Conservation (phyloP, 2,888 invertebrate species). For the Rugalucina vietnamica region DNA sequence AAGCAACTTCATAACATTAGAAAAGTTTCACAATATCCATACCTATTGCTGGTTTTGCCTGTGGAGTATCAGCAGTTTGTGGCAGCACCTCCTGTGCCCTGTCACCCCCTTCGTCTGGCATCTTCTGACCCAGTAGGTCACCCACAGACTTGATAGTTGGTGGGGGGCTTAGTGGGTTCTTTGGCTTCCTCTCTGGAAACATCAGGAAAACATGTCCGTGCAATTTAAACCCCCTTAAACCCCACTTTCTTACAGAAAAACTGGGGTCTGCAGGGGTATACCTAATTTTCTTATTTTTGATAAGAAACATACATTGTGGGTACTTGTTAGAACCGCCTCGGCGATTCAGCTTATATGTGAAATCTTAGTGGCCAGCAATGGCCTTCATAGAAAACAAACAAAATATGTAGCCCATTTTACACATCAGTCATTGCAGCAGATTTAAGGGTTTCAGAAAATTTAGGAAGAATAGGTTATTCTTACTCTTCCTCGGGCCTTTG, state of each 20-base stretch:
- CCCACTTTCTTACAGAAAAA: slow-evolving; percentile 1
- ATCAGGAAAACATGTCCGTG: neutral
- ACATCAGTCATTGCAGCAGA: too few relatives aligned
- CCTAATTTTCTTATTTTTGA: too few relatives aligned
- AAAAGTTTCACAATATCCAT: neutral
- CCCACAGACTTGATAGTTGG: slow-evolving; percentile 59
- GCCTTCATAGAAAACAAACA: too few relatives aligned
- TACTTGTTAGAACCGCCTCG: too few relatives aligned
- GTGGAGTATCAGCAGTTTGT: neutral
- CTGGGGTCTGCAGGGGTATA: too few relatives aligned
- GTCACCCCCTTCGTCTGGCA: slow-evolving; percentile 49
- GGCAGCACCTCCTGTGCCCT: slow-evolving; percentile 55
- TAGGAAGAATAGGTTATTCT: too few relatives aligned
- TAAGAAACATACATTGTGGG: too few relatives aligned
- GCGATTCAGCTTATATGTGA: too few relatives aligned
- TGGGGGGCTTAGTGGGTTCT: slow-evolving; percentile 61
- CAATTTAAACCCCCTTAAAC: slow-evolving; percentile 6
- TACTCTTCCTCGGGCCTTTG: slow-evolving; percentile 87
- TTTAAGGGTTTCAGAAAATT: too few relatives aligned
- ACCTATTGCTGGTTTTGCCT: neutral
- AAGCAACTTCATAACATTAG: too few relatives aligned
- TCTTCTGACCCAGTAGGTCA: slow-evolving; percentile 41
- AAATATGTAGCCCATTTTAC: neutral
- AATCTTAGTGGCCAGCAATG: too few relatives aligned
- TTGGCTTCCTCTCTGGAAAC: slow-evolving; percentile 76